phyloP scores from a whole-genome alignment of 1,140 invertebrate species.

The Cydia amplana region DNA sequence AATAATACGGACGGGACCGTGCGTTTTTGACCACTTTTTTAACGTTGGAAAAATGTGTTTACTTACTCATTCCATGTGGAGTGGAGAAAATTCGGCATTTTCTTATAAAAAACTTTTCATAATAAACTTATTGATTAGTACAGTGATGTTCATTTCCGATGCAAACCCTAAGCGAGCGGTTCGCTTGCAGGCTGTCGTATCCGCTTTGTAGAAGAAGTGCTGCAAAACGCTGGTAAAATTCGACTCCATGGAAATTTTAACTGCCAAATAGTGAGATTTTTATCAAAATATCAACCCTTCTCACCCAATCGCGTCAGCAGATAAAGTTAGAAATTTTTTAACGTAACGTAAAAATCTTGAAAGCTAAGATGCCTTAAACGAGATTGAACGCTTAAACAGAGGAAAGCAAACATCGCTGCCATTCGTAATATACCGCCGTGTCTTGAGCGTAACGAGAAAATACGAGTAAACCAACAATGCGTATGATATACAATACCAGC shows the following conservation, averaged over 20 bases:
- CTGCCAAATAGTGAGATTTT: too few species aligned
- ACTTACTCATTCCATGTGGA: too few species aligned
- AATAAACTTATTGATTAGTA: too few species aligned
- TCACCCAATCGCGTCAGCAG: not conserved
- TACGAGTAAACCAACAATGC: not conserved
- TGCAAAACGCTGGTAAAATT: not conserved
- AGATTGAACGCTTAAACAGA: not conserved
- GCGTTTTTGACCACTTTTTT: not conserved
- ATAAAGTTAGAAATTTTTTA: not conserved
- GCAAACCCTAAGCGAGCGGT: too few species aligned
- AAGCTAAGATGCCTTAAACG: not conserved
- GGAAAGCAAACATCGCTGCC: not conserved
- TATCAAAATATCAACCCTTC: too few species aligned
- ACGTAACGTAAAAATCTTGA: not conserved
- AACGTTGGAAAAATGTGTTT: too few species aligned
- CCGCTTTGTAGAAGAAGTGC: too few species aligned
- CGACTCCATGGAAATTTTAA: not conserved
- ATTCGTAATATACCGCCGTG: conserved; percentile 1
- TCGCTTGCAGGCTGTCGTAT: too few species aligned
- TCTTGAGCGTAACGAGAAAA: conserved; percentile 10
- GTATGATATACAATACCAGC: conserved; percentile 9
- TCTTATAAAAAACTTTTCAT: too few species aligned
- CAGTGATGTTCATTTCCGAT: too few species aligned
- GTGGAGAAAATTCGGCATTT: too few species aligned
- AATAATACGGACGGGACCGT: not conserved